phyloP scores from a whole-genome alignment of 2,797 vertebrate genomes.

The Oreochromis grahami region DNA sequence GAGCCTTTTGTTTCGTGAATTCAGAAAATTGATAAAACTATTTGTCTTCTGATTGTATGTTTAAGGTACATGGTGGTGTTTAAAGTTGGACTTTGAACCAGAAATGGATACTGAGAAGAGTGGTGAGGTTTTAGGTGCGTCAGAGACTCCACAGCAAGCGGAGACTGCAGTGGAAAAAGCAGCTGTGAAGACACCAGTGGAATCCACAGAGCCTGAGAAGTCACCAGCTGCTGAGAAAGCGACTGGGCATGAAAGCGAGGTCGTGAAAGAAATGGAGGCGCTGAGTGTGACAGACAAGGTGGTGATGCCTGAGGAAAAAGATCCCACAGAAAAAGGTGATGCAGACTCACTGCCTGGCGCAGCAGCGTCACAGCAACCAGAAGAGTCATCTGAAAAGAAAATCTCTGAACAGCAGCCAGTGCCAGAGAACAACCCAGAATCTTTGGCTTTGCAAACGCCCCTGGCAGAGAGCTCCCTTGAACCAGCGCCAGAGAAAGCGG shows the following conservation, averaged over 20 bases:
- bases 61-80: constrained; percentile 51
- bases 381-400: constrained; percentile 49
- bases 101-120: constrained; percentile 70
- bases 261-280: not conserved
- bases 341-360: not conserved
- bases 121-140: constrained; percentile 49
- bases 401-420: constrained; percentile 31
- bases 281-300: constrained; percentile 5
- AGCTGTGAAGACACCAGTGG: constrained; percentile 29
- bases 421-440: constrained; percentile 51
- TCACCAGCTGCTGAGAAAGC: constrained; percentile 46
- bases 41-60: not conserved
- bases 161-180: constrained; percentile 51
- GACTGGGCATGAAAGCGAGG: not conserved
- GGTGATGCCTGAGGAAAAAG: not conserved
- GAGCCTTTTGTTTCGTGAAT: not conserved
- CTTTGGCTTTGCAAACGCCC: constrained; percentile 30
- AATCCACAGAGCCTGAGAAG: constrained; percentile 47
- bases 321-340: constrained; percentile 3
- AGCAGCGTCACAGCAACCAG: constrained; percentile 22
- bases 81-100: constrained; percentile 37
- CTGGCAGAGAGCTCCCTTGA: constrained; percentile 37
- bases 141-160: constrained; percentile 44
- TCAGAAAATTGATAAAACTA: not conserved
- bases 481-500: constrained; percentile 40